phyloP scores from a whole-genome alignment of 2,797 vertebrate species.

The Gadopsis bispinosus region DNA sequence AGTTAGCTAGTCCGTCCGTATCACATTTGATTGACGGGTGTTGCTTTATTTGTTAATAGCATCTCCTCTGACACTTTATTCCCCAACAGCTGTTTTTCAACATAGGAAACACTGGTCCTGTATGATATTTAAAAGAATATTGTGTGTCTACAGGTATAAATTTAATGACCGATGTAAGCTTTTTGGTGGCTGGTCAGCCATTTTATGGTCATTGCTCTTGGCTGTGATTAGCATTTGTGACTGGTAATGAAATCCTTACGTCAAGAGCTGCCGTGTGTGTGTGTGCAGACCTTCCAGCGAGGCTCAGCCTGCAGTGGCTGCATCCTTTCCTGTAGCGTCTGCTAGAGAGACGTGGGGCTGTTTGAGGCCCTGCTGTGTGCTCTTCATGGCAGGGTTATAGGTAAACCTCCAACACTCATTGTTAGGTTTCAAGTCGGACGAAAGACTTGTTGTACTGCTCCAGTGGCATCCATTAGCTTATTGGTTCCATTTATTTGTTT shows the following conservation, averaged over 20 bases:
- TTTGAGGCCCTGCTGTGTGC: slow-evolving; percentile 87
- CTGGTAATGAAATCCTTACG: not conserved
- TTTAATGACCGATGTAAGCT: too few species aligned
- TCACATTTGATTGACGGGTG: too few species aligned
- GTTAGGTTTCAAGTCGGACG: fast-evolving
- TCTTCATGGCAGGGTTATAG: slow-evolving; percentile 82
- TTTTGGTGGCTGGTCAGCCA: too few species aligned
- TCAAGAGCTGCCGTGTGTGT: not conserved
- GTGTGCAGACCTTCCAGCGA: slow-evolving; percentile 75
- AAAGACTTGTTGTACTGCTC: not conserved
- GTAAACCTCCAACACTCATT: slow-evolving; percentile 80
- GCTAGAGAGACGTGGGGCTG: slow-evolving; percentile 84
- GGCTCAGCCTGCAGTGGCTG: slow-evolving; percentile 75
- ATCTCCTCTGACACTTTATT: too few species aligned
- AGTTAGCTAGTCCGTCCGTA: too few species aligned
- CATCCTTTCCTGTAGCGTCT: slow-evolving; percentile 85
- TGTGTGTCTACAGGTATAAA: too few species aligned
- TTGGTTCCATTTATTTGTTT: fast-evolving
- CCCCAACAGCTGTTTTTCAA: too few species aligned
- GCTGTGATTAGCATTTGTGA: not conserved
- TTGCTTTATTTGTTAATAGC: too few species aligned
- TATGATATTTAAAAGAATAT: too few species aligned
- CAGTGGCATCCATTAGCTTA: not conserved
- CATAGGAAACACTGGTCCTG: too few species aligned
- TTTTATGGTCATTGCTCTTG: not conserved